Base-by-base conservation (phyloP, 2,113 vertebrate species). In the Leptodactylus fuscus region DNA sequence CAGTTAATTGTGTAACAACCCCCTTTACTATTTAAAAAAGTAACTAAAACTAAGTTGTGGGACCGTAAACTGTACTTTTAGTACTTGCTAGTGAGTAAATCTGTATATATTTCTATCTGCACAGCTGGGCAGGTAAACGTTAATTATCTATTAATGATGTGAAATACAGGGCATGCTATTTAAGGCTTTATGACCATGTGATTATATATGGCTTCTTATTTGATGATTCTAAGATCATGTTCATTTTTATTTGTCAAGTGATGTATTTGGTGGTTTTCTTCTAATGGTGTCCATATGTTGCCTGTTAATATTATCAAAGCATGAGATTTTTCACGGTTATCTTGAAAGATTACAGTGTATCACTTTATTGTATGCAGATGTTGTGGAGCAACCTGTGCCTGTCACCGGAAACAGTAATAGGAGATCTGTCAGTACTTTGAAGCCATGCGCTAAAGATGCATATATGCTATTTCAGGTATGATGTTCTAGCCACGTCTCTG, bases 401-500 rank as follows among this genome's bases (percentile, higher is more conserved):
- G 89, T 97, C 83, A 96, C 96, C 90, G 97, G 96, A 83, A 99
- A 99, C 87, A 98, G 97, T 91, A 99, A 98, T 91, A 94, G 98
- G 87, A 95, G 98, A 81, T 97, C 96, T 70, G 95, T 98, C 89
- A 98, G 96, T 83, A 97, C 97, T 0, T 94, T 99, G 89, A 96
- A 96, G 87, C 98, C 98, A 34, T 98, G 98, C 90, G 98, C 98
- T 86, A 99, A 98, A 93, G 98, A 99, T 79, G 97, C 98, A 8
- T 99, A 99, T 90, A 99, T 99, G 98, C 95, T 99, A 87, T 99
- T 99, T 90, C 98, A 99, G 97, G 98, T 99, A 94, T 62, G 58
- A 27, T 16, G 36, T 8, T n/a, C 20, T 44, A 36, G 41, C 41
- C 41, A 41, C 0, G 41, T 41, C 41, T 41, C 38, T 41, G n/a